A percentile compares a stretch with the other conserved stretches of the same genome.
phyloP scores from a whole-genome alignment of 2,113 vertebrate species.

The Misgurnus anguillicaudatus region DNA sequence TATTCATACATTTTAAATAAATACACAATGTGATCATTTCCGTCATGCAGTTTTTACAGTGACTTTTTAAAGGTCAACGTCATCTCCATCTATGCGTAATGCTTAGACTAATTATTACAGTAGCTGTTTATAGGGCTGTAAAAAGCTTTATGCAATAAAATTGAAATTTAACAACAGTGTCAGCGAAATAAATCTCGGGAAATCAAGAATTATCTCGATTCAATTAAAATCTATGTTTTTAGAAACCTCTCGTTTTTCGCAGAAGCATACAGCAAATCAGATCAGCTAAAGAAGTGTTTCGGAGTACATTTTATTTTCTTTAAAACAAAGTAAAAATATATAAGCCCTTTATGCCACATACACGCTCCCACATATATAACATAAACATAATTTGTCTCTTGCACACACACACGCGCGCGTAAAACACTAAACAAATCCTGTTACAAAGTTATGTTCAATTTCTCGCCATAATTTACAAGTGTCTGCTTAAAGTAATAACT shows the following conservation, averaged over 20 bases:
- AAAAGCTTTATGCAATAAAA: too few species aligned
- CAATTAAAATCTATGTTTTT: background rate
- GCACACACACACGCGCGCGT: background rate
- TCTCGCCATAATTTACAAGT: conserved; percentile 20
- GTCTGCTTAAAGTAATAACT: conserved; percentile 20
- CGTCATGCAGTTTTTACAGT: background rate
- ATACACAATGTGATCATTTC: too few species aligned
- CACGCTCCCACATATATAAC: background rate
- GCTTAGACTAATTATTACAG: background rate
- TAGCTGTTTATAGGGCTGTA: background rate
- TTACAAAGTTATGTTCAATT: conserved; percentile 31
- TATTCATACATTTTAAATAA: too few species aligned
- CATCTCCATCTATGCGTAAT: too few species aligned
- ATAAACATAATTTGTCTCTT: conserved; percentile 1
- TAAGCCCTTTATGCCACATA: background rate
- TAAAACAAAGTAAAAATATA: too few species aligned
- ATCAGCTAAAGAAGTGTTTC: background rate
- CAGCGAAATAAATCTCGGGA: background rate
- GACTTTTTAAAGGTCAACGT: background rate
- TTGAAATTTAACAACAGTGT: background rate
- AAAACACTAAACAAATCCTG: background rate
- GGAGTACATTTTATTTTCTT: too few species aligned
- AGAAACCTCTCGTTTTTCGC: too few species aligned
- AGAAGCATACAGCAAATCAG: background rate
- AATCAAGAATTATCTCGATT: background rate